A percentile compares a stretch with the other conserved stretches of the same genome.
Evolutionary conservation across 2,113 vertebrate species (phyloP).

Genomic region (Ptychochromis oligacanthus): DNA sequence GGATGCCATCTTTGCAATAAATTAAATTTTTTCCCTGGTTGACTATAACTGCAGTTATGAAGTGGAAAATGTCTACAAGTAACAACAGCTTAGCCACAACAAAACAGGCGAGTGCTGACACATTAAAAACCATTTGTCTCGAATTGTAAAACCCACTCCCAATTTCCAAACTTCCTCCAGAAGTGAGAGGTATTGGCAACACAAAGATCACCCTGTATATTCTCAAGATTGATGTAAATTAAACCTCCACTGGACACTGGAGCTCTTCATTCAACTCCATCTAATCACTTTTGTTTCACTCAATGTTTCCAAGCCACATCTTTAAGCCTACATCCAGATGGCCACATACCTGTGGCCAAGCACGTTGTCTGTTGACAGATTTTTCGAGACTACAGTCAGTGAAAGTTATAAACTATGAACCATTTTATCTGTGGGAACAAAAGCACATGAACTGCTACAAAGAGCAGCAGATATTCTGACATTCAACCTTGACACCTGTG

Average conservation of each 20-base stretch:
- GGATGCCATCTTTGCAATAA: background rate
- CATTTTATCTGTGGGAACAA: background rate
- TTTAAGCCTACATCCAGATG: background rate
- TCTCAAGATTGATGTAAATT: background rate
- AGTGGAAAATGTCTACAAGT: background rate
- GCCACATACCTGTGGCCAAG: background rate
- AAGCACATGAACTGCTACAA: constrained; percentile 1
- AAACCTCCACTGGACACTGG: background rate
- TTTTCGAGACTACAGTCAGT: background rate
- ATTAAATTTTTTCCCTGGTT: background rate
- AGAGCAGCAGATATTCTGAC: constrained; percentile 27
- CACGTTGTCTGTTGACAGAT: background rate
- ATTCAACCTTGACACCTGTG: constrained; percentile 52
- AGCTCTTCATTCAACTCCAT: background rate
- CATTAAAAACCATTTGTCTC: background rate
- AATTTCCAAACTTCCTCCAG: background rate
- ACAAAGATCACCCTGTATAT: background rate
- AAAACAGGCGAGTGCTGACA: background rate
- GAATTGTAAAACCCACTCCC: too few species aligned
- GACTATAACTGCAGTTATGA: background rate
- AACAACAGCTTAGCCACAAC: background rate
- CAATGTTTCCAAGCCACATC: background rate
- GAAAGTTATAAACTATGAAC: constrained; percentile 4
- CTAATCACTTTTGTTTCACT: background rate
- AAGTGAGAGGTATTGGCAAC: background rate